These are phyloP conservation scores for Cercopithecus mona DNA, from an alignment of 2,113 vertebrate genomes.

Conservation along the genomic window DNA sequence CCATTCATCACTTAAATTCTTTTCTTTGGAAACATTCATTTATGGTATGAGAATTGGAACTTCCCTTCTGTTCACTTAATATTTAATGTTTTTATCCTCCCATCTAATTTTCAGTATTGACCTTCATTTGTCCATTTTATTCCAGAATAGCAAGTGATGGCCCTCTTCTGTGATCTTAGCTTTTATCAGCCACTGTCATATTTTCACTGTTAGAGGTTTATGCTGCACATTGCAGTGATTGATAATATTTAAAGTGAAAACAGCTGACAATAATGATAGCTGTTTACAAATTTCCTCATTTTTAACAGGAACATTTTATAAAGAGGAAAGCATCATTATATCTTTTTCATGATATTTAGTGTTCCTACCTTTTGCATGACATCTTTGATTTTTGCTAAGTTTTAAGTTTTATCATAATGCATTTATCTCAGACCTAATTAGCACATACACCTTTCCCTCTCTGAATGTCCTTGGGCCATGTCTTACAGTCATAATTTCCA, in stretches of 20 bases:
- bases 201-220: background rate
- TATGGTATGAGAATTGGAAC: background rate
- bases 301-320: background rate
- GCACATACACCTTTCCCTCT: no score
- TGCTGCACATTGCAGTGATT: background rate
- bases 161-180: background rate
- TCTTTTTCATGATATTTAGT: background rate
- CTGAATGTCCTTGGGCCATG: background rate
- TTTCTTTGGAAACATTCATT: background rate
- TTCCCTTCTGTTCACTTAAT: background rate
- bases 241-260: background rate
- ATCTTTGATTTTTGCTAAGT: constrained; percentile 7
- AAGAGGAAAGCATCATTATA: background rate
- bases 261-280: background rate
- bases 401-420: background rate
- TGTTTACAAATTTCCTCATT: background rate
- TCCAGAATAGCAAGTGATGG: rapidly evolving
- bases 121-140: constrained; percentile 15
- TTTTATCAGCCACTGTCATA: background rate
- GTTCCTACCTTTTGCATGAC: background rate
- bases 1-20: background rate
- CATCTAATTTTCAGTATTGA: background rate
- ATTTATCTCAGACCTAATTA: background rate
- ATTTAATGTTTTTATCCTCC: background rate
- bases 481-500: background rate